phyloP scores from a whole-genome alignment of 2,113 vertebrate genomes.

The cattle (Bos taurus) region ARS-UCD2.0 NC_037348.1:66084001-66084500 shows the following conservation, averaged over 20 bases:
- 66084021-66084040: background rate
- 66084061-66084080: background rate
- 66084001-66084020: background rate
- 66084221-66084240: background rate
- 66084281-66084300: background rate
- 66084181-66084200: background rate
- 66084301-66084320: accelerated
- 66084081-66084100: accelerated
- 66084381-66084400: background rate
- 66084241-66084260: background rate
- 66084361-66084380: background rate
- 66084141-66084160: background rate
- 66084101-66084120: background rate
- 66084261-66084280: background rate
- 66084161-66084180: background rate
- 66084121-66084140: too few species aligned
- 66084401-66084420: accelerated
- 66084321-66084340: accelerated
- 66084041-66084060: background rate
- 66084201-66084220: background rate
- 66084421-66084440: accelerated
- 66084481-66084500: background rate
- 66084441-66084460: background rate
- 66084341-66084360: accelerated
- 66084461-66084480: background rate